These are phyloP conservation scores for Cepaea hortensis DNA, from an alignment of 2,888 invertebrate species.

Conservation along the genomic window DNA sequence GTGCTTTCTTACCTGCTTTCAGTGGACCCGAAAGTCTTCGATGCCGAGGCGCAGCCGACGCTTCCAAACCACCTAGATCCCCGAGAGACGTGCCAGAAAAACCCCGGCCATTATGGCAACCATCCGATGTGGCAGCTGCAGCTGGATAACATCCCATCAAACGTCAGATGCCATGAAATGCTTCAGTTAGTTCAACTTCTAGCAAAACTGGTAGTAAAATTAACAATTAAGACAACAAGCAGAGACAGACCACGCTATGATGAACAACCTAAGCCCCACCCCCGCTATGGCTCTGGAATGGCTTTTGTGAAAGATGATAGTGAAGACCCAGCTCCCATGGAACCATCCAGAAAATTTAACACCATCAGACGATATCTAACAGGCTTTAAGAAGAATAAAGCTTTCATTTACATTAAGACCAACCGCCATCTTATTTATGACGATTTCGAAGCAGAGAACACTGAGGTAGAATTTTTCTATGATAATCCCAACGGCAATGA, in stretches of 20 bases:
- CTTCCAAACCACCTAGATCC: too few species aligned
- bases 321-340: background rate
- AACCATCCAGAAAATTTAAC: background rate
- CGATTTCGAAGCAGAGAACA: conserved; percentile 24
- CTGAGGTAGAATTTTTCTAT: conserved; percentile 36
- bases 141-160: conserved; percentile 16
- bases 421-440: conserved; percentile 35
- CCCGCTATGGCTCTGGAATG: conserved; percentile 13
- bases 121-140: background rate
- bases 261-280: background rate
- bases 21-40: background rate
- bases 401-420: conserved; percentile 26
- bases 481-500: conserved; percentile 12
- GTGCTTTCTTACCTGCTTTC: background rate
- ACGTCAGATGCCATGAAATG: background rate
- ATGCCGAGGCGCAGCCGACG: background rate
- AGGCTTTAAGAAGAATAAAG: conserved; percentile 14
- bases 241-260: background rate
- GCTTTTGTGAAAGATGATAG: background rate
- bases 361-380: background rate
- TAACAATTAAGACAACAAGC: conserved; percentile 16
- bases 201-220: conserved; percentile 11
- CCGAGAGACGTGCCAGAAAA: conserved; percentile 12
- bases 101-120: conserved; percentile 30
- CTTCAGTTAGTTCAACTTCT: background rate